Evolutionary conservation across 2,113 vertebrate genomes (phyloP).

Genomic region (Urocitellus parryii): DNA sequence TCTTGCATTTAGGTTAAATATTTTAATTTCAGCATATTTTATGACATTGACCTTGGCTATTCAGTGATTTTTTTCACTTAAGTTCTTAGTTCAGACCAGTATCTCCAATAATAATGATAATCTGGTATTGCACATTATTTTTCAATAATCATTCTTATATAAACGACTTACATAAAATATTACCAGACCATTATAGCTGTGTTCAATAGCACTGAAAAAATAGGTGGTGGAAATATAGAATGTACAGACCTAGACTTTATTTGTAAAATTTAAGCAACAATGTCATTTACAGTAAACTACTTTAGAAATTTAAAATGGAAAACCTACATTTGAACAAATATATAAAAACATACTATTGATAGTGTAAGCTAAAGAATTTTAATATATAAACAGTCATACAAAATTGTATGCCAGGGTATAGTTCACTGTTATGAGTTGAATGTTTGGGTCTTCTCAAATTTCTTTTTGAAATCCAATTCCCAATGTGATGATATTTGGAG

Average conservation of each 20-base stretch:
- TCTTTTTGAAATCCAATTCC: background rate
- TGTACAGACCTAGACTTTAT: background rate
- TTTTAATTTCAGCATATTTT: conserved; percentile 25
- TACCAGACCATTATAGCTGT: background rate
- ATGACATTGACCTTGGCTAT: conserved; percentile 20
- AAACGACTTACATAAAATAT: conserved; percentile 37
- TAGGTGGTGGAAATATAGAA: background rate
- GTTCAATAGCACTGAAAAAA: conserved; percentile 19
- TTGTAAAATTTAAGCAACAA: conserved; percentile 28
- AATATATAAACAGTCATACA: background rate
- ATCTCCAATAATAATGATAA: conserved; percentile 38
- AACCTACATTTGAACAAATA: conserved; percentile 41
- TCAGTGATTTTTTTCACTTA: conserved; percentile 38
- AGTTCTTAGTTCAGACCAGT: conserved; percentile 11
- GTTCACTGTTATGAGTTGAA: background rate
- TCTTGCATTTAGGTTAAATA: conserved; percentile 36
- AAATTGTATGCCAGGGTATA: background rate
- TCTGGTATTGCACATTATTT: background rate
- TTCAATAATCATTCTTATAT: conserved; percentile 44
- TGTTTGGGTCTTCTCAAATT: background rate
- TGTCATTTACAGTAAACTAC: background rate
- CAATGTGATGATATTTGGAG: background rate
- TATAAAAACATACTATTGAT: background rate
- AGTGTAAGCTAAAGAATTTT: conserved; percentile 40
- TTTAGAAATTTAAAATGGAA: conserved; percentile 48